Evolutionary conservation across 2,888 invertebrate species (phyloP).

Genomic region (Diloba caeruleocephala): DNA sequence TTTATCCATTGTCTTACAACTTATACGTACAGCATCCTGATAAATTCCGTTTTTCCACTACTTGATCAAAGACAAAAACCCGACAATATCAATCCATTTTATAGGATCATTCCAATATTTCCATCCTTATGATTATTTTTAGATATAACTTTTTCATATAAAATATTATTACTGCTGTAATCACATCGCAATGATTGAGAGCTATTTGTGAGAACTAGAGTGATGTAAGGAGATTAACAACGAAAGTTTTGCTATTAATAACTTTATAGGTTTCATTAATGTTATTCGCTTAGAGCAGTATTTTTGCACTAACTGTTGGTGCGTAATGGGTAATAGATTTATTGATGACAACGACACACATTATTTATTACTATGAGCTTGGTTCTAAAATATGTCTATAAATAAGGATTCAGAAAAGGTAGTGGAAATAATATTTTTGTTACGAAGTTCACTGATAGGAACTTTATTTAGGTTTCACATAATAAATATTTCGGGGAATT

Average conservation of each 20-base stretch:
- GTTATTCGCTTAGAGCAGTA: slow-evolving; percentile 44
- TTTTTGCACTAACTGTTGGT: slow-evolving; percentile 44
- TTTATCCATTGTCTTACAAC: slow-evolving; percentile 29
- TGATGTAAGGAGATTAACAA: slow-evolving; percentile 47
- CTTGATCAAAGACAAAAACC: slow-evolving; percentile 37
- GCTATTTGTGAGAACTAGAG: slow-evolving; percentile 32
- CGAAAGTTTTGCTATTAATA: slow-evolving; percentile 51
- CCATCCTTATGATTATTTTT: slow-evolving; percentile 35
- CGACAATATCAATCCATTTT: slow-evolving; percentile 32
- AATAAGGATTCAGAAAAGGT: slow-evolving; percentile 23
- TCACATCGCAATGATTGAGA: slow-evolving; percentile 42
- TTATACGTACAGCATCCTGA: slow-evolving; percentile 17
- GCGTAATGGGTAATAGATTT: slow-evolving; percentile 48
- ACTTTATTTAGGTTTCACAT: too few species aligned
- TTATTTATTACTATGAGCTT: slow-evolving; percentile 41
- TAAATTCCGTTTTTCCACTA: slow-evolving; percentile 21
- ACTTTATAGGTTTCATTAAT: slow-evolving; percentile 45
- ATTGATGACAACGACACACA: slow-evolving; percentile 35
- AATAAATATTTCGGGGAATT: background rate
- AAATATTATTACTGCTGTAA: slow-evolving; percentile 50
- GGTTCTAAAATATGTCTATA: slow-evolving; percentile 46
- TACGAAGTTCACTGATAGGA: slow-evolving; percentile 9
- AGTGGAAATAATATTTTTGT: slow-evolving; percentile 38
- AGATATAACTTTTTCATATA: slow-evolving; percentile 48
- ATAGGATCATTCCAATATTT: slow-evolving; percentile 47